Evolutionary conservation across 2,888 invertebrate genomes (phyloP).

Genomic region (Biston stratarius): DNA sequence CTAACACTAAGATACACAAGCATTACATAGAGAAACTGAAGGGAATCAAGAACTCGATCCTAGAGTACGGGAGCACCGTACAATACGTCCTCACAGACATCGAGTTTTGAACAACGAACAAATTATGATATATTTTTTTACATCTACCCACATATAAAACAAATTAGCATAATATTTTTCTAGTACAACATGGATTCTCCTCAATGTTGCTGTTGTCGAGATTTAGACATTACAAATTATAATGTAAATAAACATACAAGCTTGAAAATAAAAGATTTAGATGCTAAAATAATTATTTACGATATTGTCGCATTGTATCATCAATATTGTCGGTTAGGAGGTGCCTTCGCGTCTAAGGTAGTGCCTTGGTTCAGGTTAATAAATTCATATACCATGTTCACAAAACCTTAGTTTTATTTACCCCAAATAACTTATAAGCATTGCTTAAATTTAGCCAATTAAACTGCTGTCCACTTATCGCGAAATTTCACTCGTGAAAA

Average conservation of each 20-base stretch:
- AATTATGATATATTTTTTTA: conserved; percentile 55
- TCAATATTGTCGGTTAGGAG: conserved; percentile 59
- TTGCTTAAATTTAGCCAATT: too few species aligned
- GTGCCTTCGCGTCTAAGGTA: conserved; percentile 77
- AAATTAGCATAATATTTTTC: conserved; percentile 56
- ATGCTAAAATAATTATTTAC: conserved; percentile 74
- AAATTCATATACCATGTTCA: conserved; percentile 78
- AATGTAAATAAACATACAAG: conserved; percentile 75
- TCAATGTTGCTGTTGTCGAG: conserved; percentile 68
- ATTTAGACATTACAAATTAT: conserved; percentile 65
- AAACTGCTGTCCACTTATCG: too few species aligned
- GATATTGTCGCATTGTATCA: conserved; percentile 69
- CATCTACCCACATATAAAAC: conserved; percentile 45
- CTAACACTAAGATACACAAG: conserved; percentile 87
- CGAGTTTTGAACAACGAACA: conserved; percentile 72
- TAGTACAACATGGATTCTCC: conserved; percentile 56
- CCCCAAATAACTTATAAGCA: too few species aligned
- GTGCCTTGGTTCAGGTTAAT: conserved; percentile 80
- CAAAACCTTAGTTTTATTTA: conserved; percentile 61
- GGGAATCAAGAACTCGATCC: conserved; percentile 84
- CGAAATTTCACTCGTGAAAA: too few species aligned
- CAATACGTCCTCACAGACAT: conserved; percentile 86
- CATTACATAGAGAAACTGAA: conserved; percentile 85
- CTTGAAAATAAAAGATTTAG: conserved; percentile 68
- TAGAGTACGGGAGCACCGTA: conserved; percentile 86